Evolutionary conservation across 2,888 invertebrate species (phyloP).

Genomic region (Oscheius sp.): DNA sequence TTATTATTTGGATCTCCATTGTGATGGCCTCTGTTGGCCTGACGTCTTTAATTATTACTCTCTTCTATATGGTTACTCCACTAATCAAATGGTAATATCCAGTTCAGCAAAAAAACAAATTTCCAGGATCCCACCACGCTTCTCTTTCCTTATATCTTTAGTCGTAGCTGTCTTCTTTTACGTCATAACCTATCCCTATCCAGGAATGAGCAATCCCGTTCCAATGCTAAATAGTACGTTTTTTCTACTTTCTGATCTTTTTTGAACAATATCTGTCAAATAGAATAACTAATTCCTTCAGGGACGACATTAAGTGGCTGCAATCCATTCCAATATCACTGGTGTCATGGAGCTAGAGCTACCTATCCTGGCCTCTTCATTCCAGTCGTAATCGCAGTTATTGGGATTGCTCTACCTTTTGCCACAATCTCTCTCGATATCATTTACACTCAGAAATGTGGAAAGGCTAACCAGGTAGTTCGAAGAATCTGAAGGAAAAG

Average conservation of each 20-base stretch:
- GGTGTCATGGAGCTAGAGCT: slow-evolving; percentile 4
- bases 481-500: not conserved
- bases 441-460: slow-evolving; percentile 5
- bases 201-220: not conserved
- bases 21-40: not conserved
- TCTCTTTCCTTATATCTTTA: not conserved
- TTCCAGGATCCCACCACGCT: not conserved
- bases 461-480: slow-evolving; percentile 14
- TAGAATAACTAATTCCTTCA: not conserved
- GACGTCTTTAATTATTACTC: not conserved
- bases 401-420: not conserved
- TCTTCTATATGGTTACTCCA: not conserved
- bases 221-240: not conserved
- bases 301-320: slow-evolving; percentile 16
- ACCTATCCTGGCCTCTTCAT: not conserved
- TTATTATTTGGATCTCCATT: not conserved
- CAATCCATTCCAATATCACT: not conserved
- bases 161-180: not conserved
- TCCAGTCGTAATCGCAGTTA: not conserved
- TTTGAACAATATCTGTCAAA: too few species aligned
- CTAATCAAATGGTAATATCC: not conserved
- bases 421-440: not conserved
- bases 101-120: too few species aligned
- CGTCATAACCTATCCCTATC: not conserved
- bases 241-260: too few species aligned